Evolutionary conservation across 2,113 vertebrate genomes (phyloP).

Genomic region (Micromys minutus): DNA sequence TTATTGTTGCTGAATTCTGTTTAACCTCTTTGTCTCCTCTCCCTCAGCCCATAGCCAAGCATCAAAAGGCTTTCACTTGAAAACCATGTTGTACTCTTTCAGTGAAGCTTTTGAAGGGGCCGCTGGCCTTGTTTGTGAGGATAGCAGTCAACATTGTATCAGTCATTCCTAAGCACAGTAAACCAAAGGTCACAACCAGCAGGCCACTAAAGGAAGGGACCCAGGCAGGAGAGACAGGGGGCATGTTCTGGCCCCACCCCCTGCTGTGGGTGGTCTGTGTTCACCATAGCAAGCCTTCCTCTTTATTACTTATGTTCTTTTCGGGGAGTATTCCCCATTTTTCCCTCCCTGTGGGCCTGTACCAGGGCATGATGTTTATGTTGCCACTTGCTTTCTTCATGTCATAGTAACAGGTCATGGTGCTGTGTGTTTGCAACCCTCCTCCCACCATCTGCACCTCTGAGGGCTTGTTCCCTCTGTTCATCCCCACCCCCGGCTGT

Average conservation of each 20-base stretch:
- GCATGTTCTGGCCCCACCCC: constrained; percentile 47
- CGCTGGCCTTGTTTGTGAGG: constrained; percentile 83
- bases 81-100: constrained; percentile 80
- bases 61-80: constrained; percentile 85
- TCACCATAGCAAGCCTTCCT: constrained; percentile 72
- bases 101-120: constrained; percentile 83
- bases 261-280: constrained; percentile 77
- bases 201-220: constrained; percentile 78
- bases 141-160: constrained; percentile 80
- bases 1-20: constrained; percentile 71
- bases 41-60: constrained; percentile 72
- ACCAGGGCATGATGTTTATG: constrained; percentile 73
- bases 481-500: constrained; percentile 46
- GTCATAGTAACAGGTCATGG: constrained; percentile 51
- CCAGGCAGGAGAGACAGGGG: constrained; percentile 80
- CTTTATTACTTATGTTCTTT: constrained; percentile 82
- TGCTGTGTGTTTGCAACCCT: not conserved
- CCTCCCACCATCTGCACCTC: not conserved
- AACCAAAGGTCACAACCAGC: constrained; percentile 85
- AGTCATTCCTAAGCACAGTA: constrained; percentile 84
- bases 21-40: constrained; percentile 54
- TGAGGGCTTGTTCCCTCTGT: not conserved
- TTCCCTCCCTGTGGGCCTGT: constrained; percentile 48
- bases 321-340: constrained; percentile 61
- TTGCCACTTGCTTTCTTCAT: constrained; percentile 72